Evolutionary conservation across 2,113 vertebrate species (phyloP), one percentile per base, ranked within the genome.

Genomic region (Saimiri boliviensis): DNA sequence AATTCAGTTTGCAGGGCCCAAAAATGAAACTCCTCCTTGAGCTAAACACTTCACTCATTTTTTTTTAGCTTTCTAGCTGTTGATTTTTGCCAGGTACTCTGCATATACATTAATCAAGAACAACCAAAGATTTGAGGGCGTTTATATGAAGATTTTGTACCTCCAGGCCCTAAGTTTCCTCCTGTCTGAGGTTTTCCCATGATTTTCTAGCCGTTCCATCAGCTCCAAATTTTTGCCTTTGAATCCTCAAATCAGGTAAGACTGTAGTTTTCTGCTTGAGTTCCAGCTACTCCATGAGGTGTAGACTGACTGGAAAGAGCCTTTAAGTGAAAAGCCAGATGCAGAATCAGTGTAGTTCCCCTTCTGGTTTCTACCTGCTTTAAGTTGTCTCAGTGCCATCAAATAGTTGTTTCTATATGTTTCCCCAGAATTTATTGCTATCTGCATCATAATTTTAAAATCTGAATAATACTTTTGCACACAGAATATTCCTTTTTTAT

Each of bases 361-460:
- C 35, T 77, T 86, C 20, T 30, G 42, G 35, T 86, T 80, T 86
- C 52, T 63, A 8, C 37, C 47, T 86, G 27, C 74, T 79, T 16
- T 73, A 73, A 60, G 1, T 86, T 86, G 27, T 86, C 52, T 60
- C 37, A 47, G 35, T 85, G 14, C 20, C 11, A 30, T 71, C 35
- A 73, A 85, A 49, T 47, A 80, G 8, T 37, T 89, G 13, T 47
- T 90, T 70, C 85, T 58, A 35, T 86, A 86, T 70, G 60, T 95
- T 80, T 47, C 45, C 77, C 17, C 27, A 45, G 71, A 87, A 21
- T 66, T 47, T 95, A 79, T 82, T 83, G 20, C 30, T 66, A 56
- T 86, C 35, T 49, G 7, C 56, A 58, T 74, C 32, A 32, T 86
- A 66, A 54, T 93, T 96, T 80, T 68, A 54, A 86, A 95, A 89